Evolutionary conservation across 2,888 invertebrate genomes (phyloP), one percentile per base, ranked within the genome.

Genomic region (Ophion obscuratus): DNA sequence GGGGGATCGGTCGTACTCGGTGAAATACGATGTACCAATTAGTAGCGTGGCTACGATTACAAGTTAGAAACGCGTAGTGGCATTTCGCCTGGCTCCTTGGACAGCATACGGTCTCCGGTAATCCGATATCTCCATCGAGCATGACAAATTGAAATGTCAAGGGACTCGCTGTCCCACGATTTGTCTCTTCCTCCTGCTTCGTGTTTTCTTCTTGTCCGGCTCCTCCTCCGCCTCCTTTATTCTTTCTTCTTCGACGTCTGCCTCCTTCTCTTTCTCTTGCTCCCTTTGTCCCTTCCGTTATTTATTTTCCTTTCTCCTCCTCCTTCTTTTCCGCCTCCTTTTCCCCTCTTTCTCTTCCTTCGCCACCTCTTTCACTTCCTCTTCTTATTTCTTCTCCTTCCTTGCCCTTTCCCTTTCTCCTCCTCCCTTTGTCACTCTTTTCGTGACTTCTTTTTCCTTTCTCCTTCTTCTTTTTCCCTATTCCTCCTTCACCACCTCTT

Each of bases 61-160:
- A 82, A 67, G 67, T 61, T 59, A 44, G 64, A 78, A 81, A 78
- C 71, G 76, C 73, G 70, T 78, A 44, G 47, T 53, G 66, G 57
- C 61, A 67, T 61, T 81, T 73, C 24, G 24, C 20, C 68, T 27
- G 36, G 40, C n/a, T 80, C 36, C 44, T 47, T 64, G 11, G 31
- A 20, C 27, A 36, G 64, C 44, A 40, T 36, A 68, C 47, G n/a
- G 31, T 44, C 44, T 40, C 27, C 47, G 47, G 57, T 47, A 80
- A 80, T 76, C 70, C 71, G 80, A 84, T 76, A 84, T 75, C 70
- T 68, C 75, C 75, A 68, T 79, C 70, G 62, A 68, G 79, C 68
- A 70, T 71, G 80, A 84, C 70, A 84, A 80, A 84, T 84, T 76
- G 75, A 80, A 84, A 84, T 76, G 80, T 84, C 79, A 76, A 81